phyloP scores from a whole-genome alignment of 2,113 vertebrate species.

The Delphinus delphis region DNA sequence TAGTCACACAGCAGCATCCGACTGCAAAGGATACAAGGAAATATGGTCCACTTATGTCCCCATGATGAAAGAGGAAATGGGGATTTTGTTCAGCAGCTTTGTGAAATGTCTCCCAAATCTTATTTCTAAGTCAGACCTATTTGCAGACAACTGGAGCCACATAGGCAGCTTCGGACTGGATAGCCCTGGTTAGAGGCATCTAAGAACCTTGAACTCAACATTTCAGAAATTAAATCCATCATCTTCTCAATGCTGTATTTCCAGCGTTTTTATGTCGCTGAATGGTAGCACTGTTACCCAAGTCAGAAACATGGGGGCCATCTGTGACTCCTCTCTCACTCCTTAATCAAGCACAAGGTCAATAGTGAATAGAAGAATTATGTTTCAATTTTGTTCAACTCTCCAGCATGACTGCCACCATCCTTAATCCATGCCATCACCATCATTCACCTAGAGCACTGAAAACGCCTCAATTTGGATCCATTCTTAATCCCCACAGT shows the following conservation, averaged over 20 bases:
- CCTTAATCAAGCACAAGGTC: neutral
- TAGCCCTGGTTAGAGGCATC: neutral
- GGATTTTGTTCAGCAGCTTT: neutral
- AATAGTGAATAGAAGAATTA: neutral
- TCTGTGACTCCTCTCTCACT: neutral
- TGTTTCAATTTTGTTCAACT: neutral
- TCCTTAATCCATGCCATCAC: neutral
- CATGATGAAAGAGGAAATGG: neutral
- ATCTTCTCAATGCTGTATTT: neutral
- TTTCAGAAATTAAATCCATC: neutral
- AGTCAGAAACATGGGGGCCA: neutral
- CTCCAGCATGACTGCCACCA: neutral
- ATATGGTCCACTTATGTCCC: neutral
- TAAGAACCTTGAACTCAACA: neutral
- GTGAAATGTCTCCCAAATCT: constrained; percentile 2
- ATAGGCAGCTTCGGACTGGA: neutral
- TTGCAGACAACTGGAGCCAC: neutral
- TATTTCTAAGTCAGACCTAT: constrained; percentile 3
- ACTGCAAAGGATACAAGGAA: neutral
- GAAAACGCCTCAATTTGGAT: neutral
- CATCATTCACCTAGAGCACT: neutral
- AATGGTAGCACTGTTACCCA: neutral
- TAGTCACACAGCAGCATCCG: neutral
- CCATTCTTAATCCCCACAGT: neutral
- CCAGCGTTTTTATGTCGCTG: neutral